Base-by-base conservation (phyloP, 2,797 vertebrate species). In the Melanotaenia trifasciata region DNA sequence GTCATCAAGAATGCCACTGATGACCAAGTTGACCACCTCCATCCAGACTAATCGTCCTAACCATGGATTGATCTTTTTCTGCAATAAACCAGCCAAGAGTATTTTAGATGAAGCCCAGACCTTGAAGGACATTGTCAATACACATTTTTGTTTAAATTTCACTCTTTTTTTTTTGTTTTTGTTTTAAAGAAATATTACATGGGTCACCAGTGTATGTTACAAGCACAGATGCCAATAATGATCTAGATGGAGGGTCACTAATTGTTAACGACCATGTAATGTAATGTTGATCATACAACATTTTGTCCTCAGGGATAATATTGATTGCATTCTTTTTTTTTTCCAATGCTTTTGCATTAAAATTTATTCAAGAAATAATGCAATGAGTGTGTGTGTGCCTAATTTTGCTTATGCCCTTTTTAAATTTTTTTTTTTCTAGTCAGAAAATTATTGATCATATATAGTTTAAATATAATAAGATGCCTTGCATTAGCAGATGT, bases 291-390 rank as follows among this genome's bases (percentile, higher is more conserved):
- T 33, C 32, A 75, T 20, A 43, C 74, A 84, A 10, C 43, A 75
- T 50, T 26, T 43, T 78, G 33, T 45, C 84, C 88, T 91, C 84
- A 90, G 88, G 90, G 85, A 88, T 84, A 56, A 69, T 63, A n/a
- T 66, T 80, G 35, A 71, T 63, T 57, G 72, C 38, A 70, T 47
- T 35, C 65, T 66, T 67, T 63, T 64, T 74, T 0, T 40, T 59
- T 22, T 62, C 13, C 32, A 50, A 16, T 16, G 68, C 28, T 83
- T 88, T 89, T 90, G 26, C 87, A 80, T 70, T 60, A 2, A 58
- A 51, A 72, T 80, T 69, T 78, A 81, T 87, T 89, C 83, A 74
- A 83, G 60, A 91, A 90, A 89, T 89, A 91, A 66, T 65, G 13
- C 32, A 59, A 72, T 40, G 18, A 58, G 5, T 40, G 0, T 72